Base-by-base conservation (phyloP, 2,113 vertebrate genomes). In the Hippoglossus stenolepis region DNA sequence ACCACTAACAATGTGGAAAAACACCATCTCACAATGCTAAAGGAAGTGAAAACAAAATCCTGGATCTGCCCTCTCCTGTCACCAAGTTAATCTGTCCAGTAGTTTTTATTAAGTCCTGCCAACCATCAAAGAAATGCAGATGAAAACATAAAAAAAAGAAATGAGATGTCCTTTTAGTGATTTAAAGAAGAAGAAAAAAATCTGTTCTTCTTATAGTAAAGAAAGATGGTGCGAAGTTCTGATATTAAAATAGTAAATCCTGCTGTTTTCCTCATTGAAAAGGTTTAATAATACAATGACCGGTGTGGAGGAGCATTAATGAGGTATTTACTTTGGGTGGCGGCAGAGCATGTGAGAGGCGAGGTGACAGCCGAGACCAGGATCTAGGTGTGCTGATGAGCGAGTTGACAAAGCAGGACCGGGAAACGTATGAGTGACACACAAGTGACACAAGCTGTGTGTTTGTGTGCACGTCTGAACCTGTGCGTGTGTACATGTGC, bases 271-370 rank as follows among this genome's bases (percentile, higher is more conserved):
- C 45, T 13, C 23, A 57, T 5, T 45, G 21, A 64, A 75, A 72
- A 57, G 17, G 61, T 80, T 70, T 61, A 86, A 79, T 70, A 62
- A 73, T 13, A 45, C 4, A 13, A 28, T 24, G 53, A 65, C 8
- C 61, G 58, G 49, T 38, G 57, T 49, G 65, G 62, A 63, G 60
- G 24, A 57, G 60, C 43, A 53, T 73, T 77, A 88, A 80, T 72
- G 26, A 83, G 57, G 24, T 62, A 49, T 74, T 77, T 61, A 64
- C 71, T 49, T 49, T 56, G 49, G 67, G 21, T 61, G 49, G 38
- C n/a, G 40, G 38, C 24, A 11, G 10, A 14, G 20, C 2, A 38
- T 18, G 40, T 62, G 26, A 5, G 18, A 38, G 23, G 14, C 3
- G 13, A 72, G 51, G 49, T 56, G 57, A 62, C 40, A 23, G 61